These are phyloP conservation scores for Lasioglossum morio DNA, from an alignment of 2,888 invertebrate species.

Conservation along the genomic window DNA sequence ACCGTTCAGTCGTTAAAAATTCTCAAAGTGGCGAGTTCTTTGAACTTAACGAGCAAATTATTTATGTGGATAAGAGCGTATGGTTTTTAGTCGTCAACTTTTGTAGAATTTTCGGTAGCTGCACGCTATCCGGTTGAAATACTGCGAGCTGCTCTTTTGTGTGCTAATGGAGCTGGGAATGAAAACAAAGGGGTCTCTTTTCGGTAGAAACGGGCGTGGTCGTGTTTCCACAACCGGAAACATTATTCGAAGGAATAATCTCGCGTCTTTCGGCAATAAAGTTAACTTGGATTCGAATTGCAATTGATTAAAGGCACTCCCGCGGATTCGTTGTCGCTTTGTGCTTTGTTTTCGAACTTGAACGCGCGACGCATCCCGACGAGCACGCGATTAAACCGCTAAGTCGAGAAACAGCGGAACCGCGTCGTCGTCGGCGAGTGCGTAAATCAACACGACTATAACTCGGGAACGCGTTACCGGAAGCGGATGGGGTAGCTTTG, in stretches of 20 bases:
- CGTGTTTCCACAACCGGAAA: not conserved
- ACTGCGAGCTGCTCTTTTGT: not conserved
- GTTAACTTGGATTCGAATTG: not conserved
- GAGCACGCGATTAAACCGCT: slow-evolving; percentile 53
- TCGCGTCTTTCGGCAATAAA: not conserved
- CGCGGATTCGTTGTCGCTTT: not conserved
- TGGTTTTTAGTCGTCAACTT: not conserved
- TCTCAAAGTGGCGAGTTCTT: not conserved
- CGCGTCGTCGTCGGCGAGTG: slow-evolving; percentile 54
- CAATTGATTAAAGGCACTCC: not conserved
- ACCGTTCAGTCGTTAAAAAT: not conserved
- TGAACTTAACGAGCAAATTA: not conserved
- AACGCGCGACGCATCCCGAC: not conserved
- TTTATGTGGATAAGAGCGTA: not conserved
- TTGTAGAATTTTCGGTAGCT: not conserved
- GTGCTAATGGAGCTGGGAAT: not conserved
- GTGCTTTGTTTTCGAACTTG: not conserved
- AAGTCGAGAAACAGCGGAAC: slow-evolving; percentile 64
- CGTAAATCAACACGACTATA: slow-evolving; percentile 64
- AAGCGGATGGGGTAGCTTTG: slow-evolving; percentile 17
- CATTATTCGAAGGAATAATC: not conserved
- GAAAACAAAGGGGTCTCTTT: not conserved
- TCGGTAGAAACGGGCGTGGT: not conserved
- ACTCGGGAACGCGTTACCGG: slow-evolving; percentile 23
- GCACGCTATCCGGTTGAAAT: not conserved